Percentiles rank a stretch among this genome's conserved stretches.
These are phyloP conservation scores for Chanos chanos DNA, from an alignment of 2,797 vertebrate genomes.

Conservation along the genomic window DNA sequence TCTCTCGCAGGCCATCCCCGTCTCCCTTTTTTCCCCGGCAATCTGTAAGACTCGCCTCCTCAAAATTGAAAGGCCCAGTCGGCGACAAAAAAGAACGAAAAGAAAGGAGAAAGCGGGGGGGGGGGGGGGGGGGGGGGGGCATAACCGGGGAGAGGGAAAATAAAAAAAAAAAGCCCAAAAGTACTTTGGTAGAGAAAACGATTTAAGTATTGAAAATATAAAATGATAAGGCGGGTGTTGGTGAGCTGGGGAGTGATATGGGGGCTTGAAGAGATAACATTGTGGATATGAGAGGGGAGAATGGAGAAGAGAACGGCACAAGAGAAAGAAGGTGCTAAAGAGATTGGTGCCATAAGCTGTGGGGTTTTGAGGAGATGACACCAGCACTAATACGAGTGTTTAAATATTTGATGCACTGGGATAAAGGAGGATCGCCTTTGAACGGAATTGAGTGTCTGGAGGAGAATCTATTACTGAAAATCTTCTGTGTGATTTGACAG, in stretches of 20 bases:
- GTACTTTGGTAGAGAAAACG: slow-evolving; percentile 30
- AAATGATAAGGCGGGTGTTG: slow-evolving; percentile 85
- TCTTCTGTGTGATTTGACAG: slow-evolving; percentile 91
- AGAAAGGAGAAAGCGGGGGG: slow-evolving; percentile 40
- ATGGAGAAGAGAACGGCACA: slow-evolving; percentile 55
- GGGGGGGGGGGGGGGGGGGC: not conserved
- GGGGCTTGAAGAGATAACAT: slow-evolving; percentile 90
- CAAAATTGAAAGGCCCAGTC: slow-evolving; percentile 81
- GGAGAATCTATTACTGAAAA: slow-evolving; percentile 99
- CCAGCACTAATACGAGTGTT: slow-evolving; percentile 98
- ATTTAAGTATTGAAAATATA: slow-evolving; percentile 81
- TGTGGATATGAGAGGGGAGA: slow-evolving; percentile 86
- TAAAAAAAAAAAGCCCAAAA: no score
- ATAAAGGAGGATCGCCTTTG: slow-evolving; percentile 99
- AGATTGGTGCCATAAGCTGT: slow-evolving; percentile 83
- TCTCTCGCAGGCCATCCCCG: slow-evolving; percentile 35
- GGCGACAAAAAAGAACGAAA: slow-evolving; percentile 72
- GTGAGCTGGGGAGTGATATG: no score
- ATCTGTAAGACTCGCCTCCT: slow-evolving; percentile 72
- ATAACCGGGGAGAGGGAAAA: no score
- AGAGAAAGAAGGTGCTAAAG: slow-evolving; percentile 59
- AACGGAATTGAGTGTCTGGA: slow-evolving; percentile 99
- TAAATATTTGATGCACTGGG: slow-evolving; percentile 99
- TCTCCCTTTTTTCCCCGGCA: slow-evolving; percentile 64
- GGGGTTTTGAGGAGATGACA: slow-evolving; percentile 78